Evolutionary conservation across 2,113 vertebrate species (phyloP), one percentile per base, ranked within the genome.

Genomic region (Nymphicus hollandicus): DNA sequence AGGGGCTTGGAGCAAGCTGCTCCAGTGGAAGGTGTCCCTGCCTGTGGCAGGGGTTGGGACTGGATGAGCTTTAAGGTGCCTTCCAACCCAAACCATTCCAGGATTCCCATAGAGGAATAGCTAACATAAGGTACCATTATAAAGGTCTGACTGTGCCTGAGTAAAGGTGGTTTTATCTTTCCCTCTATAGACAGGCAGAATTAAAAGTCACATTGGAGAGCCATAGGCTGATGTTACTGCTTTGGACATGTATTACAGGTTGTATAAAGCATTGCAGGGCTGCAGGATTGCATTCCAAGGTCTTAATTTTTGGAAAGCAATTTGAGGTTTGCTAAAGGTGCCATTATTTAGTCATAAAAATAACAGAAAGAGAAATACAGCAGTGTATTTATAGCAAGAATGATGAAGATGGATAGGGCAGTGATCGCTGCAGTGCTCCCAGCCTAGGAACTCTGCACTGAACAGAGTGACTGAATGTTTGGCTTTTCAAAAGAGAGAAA

Each of bases 301-400:
- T 41, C 69, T 81, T 58, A 44, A 81, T 77, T 81, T 69, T 69
- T 78, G 93, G 83, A 88, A 86, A 73, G 55, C 50, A 12, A 73
- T 78, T 25, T 66, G 80, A 78, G 60, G n/a, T 73, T 91, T 91
- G 64, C 69, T 81, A 10, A 92, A 94, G 86, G 89, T 89, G 84
- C 77, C 41, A 24, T 63, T 63, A 55, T 86, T 94, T 70, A 94
- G 81, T 63, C n/a, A 84, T 23, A 74, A 86, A 91, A 91, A 91
- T 37, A 91, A 61, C 76, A 94, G 80, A 88, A 78, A 91, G 68
- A 88, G 81, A 92, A 95, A 77, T 70, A 47, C 76, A 89, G 78
- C 29, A 33, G 77, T 81, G 49, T 94, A 94, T 95, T 91, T 95
- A 92, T 95, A 92, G 91, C 13, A 84, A 63, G 77, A 71, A 74